These are phyloP conservation scores for Hydrozoanthus gracilis DNA, from an alignment of 92 coral and sea anemone species.

Conservation along the genomic window DNA sequence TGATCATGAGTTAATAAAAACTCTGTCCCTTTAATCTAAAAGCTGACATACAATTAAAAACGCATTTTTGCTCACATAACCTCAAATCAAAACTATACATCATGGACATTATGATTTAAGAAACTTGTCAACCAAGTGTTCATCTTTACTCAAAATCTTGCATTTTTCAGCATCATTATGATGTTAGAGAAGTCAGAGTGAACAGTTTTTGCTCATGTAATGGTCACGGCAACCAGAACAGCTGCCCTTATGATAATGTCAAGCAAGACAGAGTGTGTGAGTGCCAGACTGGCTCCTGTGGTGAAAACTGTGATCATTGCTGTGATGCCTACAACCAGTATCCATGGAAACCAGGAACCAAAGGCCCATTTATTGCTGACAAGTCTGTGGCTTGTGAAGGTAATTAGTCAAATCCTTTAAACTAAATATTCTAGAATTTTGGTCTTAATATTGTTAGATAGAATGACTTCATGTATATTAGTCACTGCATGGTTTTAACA, in stretches of 20 bases:
- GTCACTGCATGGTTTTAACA: too few relatives aligned
- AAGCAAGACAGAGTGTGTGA: slow-evolving; percentile 69
- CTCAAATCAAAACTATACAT: too few relatives aligned
- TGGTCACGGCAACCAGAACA: slow-evolving; percentile 85
- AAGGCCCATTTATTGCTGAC: slow-evolving; percentile 85
- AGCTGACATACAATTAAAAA: too few relatives aligned
- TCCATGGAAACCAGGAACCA: slow-evolving; percentile 83
- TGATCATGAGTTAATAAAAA: too few relatives aligned
- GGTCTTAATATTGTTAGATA: too few relatives aligned
- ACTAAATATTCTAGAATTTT: not conserved
- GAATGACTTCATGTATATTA: too few relatives aligned
- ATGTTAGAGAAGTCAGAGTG: slow-evolving; percentile 82
- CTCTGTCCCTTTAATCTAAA: too few relatives aligned
- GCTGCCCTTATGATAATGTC: slow-evolving; percentile 64
- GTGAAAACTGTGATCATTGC: slow-evolving; percentile 78
- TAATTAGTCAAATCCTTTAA: slow-evolving; percentile 43
- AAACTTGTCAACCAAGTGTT: too few relatives aligned
- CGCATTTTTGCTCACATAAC: too few relatives aligned
- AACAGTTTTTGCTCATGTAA: slow-evolving; percentile 82
- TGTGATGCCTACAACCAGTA: slow-evolving; percentile 93
- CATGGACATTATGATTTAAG: too few relatives aligned
- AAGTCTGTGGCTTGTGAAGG: slow-evolving; percentile 86
- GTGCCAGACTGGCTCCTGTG: slow-evolving; percentile 91
- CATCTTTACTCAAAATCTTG: not conserved
- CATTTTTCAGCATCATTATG: slow-evolving; percentile 79